Conservation (phyloP, 2,113 vertebrate species). For the Poecile atricapillus region DNA sequence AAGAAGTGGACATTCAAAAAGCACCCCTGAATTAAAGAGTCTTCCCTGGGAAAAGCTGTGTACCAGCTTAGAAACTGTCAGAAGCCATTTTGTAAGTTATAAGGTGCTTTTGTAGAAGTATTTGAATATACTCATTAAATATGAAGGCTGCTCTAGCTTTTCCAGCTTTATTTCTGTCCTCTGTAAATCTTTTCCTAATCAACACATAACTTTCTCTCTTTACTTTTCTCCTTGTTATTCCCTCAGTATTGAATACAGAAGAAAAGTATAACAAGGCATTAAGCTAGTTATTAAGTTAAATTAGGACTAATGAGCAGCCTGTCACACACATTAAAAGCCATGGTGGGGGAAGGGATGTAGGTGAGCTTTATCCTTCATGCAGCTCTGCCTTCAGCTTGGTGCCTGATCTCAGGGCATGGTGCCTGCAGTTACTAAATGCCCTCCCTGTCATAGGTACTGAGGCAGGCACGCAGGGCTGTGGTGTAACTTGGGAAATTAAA, state of each 20-base stretch:
- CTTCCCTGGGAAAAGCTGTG: background rate
- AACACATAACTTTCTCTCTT: background rate
- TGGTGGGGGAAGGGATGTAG: background rate
- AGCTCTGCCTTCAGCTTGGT: background rate
- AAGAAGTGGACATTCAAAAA: background rate
- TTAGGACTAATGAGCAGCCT: constrained; percentile 6
- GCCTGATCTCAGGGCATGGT: background rate
- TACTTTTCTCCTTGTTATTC: background rate
- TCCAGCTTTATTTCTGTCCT: background rate
- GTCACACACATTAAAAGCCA: background rate
- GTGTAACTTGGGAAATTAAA: background rate
- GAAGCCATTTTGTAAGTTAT: background rate
- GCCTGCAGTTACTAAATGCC: background rate
- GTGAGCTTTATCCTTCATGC: background rate
- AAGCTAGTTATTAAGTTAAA: constrained; percentile 20
- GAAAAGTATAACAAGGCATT: background rate
- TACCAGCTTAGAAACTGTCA: background rate
- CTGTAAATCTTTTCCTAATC: background rate
- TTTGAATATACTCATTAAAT: background rate
- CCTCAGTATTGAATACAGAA: background rate
- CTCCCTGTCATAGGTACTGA: background rate
- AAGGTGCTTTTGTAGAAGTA: background rate
- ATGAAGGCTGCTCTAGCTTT: background rate
- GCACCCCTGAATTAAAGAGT: background rate
- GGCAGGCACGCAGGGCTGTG: background rate